A percentile compares a stretch with the other conserved stretches of the same genome.
phyloP scores from a whole-genome alignment of 1,140 invertebrate genomes.

The Musca vetustissima region DNA sequence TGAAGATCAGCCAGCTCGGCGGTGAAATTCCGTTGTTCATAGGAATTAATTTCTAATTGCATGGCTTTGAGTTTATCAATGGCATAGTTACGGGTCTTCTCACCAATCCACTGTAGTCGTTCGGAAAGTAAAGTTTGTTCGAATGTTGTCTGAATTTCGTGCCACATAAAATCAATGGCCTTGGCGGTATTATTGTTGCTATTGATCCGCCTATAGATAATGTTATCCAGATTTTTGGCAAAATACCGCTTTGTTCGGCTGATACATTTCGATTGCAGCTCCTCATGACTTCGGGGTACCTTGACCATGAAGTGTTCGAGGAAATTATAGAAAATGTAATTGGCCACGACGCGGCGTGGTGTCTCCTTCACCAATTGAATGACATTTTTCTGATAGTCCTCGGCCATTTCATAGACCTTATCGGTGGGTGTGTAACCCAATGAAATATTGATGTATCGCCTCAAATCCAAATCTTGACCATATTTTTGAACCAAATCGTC shows the following conservation, averaged over 20 bases:
- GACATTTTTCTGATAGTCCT: conserved; percentile 36
- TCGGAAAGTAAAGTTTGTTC: conserved; percentile 30
- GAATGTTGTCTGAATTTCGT: conserved; percentile 37
- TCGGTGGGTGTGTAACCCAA: conserved; percentile 31
- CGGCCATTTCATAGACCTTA: conserved; percentile 35
- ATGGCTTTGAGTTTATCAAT: conserved; percentile 41
- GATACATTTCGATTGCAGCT: conserved; percentile 29
- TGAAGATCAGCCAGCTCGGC: conserved; percentile 35
- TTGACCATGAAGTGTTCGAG: conserved; percentile 31
- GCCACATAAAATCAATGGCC: conserved; percentile 40
- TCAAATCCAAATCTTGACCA: conserved; percentile 29
- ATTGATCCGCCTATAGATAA: conserved; percentile 40
- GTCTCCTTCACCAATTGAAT: conserved; percentile 32
- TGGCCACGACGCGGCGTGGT: conserved; percentile 35
- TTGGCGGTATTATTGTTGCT: conserved; percentile 31
- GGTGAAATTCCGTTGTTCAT: conserved; percentile 36
- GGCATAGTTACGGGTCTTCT: conserved; percentile 33
- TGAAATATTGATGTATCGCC: conserved; percentile 29
- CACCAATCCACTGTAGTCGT: conserved; percentile 33
- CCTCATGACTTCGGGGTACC: neutral
- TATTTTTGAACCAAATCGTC: conserved; percentile 33
- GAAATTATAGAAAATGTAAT: conserved; percentile 41
- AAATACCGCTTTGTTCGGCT: conserved; percentile 35
- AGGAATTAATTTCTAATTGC: conserved; percentile 38
- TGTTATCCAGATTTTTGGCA: conserved; percentile 43